Conservation (phyloP, 2,113 vertebrate species). For the Oophaga pumilio region DNA sequence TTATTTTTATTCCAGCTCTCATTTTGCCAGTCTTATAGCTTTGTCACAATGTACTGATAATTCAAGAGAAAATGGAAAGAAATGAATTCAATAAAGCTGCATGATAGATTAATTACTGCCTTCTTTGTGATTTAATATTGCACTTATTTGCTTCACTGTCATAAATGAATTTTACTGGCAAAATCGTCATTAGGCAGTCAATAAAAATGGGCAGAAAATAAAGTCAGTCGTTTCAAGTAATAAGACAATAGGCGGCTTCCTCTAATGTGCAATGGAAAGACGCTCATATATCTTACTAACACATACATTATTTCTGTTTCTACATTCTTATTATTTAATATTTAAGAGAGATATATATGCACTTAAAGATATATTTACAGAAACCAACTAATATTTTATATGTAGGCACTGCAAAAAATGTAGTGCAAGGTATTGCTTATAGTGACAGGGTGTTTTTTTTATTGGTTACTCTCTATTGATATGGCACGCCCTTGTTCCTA, state of each 20-base stretch:
- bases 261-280: neutral
- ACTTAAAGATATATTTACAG: neutral
- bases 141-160: neutral
- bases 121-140: constrained; percentile 16
- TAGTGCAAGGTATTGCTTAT: neutral
- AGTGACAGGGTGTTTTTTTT: neutral
- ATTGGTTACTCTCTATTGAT: too few species aligned
- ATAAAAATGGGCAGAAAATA: constrained; percentile 1
- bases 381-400: neutral
- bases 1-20: neutral
- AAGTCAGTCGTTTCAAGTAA: neutral
- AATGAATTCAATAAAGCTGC: constrained; percentile 17
- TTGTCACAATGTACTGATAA: neutral
- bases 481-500: too few species aligned
- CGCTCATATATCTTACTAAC: neutral
- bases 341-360: neutral
- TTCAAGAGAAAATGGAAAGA: neutral
- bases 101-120: constrained; percentile 21
- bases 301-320: neutral
- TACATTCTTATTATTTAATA: neutral
- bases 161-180: neutral
- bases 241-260: neutral
- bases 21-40: neutral
- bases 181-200: neutral
- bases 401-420: neutral